These are phyloP conservation scores for Platerodrilus igneus DNA, from an alignment of 2,888 invertebrate genomes.

Conservation along the genomic window DNA sequence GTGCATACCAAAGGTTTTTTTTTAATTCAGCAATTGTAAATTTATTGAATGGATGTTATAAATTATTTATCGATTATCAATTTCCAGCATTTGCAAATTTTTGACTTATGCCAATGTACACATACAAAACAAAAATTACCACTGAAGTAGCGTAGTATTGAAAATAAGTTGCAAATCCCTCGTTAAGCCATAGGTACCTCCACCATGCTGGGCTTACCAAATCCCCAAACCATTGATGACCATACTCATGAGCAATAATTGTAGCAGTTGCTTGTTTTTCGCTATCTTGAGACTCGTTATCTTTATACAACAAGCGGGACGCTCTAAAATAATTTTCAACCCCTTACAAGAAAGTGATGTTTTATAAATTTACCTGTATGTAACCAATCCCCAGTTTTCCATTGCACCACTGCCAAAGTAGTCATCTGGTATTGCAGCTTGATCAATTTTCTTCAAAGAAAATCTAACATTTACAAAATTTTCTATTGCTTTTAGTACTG, in stretches of 20 bases:
- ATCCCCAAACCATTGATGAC: slow-evolving; percentile 70
- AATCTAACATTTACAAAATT: slow-evolving; percentile 55
- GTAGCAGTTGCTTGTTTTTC: slow-evolving; percentile 50
- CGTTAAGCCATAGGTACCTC: slow-evolving; percentile 62
- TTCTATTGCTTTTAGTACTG: slow-evolving; percentile 50
- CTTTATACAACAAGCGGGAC: slow-evolving; percentile 54
- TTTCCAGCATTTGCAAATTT: too few species aligned
- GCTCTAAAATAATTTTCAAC: slow-evolving; percentile 45
- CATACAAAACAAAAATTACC: too few species aligned
- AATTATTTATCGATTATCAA: too few species aligned
- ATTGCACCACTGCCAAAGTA: slow-evolving; percentile 47
- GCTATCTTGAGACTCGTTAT: slow-evolving; percentile 43
- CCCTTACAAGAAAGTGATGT: not conserved
- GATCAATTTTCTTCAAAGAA: slow-evolving; percentile 60
- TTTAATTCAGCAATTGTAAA: too few species aligned
- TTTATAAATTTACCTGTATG: slow-evolving; percentile 54
- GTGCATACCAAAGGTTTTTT: too few species aligned
- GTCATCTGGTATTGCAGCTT: slow-evolving; percentile 35
- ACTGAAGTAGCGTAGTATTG: slow-evolving; percentile 47
- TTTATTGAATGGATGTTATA: too few species aligned
- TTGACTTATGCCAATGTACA: too few species aligned
- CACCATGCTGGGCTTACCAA: slow-evolving; percentile 62
- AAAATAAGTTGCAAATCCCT: slow-evolving; percentile 63
- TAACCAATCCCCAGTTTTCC: slow-evolving; percentile 92
- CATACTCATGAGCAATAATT: slow-evolving; percentile 60